phyloP scores from a whole-genome alignment of 1,140 invertebrate genomes.

The Polypedilum pembai region DNA sequence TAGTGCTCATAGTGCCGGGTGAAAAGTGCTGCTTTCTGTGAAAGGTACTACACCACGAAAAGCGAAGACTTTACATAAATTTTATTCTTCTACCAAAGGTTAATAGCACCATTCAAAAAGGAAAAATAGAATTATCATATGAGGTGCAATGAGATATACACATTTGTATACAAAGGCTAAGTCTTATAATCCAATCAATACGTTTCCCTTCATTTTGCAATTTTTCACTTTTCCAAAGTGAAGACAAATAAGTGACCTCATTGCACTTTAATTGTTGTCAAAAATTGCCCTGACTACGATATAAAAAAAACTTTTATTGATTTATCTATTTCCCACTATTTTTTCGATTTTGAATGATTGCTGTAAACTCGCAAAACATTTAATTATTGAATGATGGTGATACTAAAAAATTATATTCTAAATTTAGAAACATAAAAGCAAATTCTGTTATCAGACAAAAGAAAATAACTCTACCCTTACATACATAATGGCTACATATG shows the following conservation, averaged over 20 bases:
- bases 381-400: neutral
- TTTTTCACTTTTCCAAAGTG: neutral
- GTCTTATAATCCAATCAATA: no score
- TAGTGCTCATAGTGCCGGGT: neutral
- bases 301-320: neutral
- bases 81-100: no score
- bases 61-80: no score
- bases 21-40: neutral
- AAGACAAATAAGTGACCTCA: constrained; percentile 17
- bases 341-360: neutral
- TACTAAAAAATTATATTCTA: neutral
- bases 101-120: no score
- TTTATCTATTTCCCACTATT: neutral
- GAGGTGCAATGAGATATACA: no score
- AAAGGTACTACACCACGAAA: no score
- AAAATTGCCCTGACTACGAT: constrained; percentile 2
- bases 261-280: neutral
- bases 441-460: no score
- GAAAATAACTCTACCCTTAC: no score
- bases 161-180: no score
- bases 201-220: neutral
- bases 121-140: no score
- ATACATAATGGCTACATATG: constrained; percentile 56
- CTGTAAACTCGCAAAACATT: neutral
- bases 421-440: no score